A percentile compares a stretch with the other conserved stretches of the same genome.
Evolutionary conservation across 2,797 vertebrate species (phyloP).

Genomic region (Propithecus deckenii): DNA sequence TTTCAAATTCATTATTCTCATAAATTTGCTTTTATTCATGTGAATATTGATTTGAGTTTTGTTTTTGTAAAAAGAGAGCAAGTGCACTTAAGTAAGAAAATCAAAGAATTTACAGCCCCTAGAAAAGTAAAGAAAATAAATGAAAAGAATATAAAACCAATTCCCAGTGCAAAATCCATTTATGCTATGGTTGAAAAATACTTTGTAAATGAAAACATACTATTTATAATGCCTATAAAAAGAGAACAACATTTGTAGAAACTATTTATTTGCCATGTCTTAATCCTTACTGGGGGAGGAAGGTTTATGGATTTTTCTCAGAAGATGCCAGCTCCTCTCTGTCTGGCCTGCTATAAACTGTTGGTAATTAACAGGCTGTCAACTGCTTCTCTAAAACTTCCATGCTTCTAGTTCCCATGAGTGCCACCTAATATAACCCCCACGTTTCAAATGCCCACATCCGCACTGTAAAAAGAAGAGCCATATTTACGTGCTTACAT

Average conservation of each 20-base stretch:
- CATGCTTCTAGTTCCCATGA: neutral
- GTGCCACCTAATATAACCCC: neutral
- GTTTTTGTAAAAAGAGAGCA: conserved; percentile 22
- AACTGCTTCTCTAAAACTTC: neutral
- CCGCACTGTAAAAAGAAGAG: neutral
- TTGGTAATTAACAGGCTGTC: conserved; percentile 47
- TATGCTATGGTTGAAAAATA: conserved; percentile 38
- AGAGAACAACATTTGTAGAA: conserved; percentile 41
- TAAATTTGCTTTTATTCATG: conserved; percentile 54
- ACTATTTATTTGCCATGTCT: conserved; percentile 44
- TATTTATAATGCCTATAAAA: conserved; percentile 62
- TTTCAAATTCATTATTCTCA: conserved; percentile 49
- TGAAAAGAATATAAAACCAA: conserved; percentile 48
- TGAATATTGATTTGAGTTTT: conserved; percentile 52
- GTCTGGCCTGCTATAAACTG: neutral
- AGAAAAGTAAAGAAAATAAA: conserved; percentile 44
- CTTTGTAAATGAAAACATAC: conserved; percentile 53
- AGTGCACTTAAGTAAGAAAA: conserved; percentile 22
- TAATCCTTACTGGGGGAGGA: neutral
- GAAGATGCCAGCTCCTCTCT: neutral
- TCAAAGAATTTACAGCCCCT: neutral
- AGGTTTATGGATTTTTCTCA: conserved; percentile 41
- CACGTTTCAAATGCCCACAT: neutral
- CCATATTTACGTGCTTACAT: neutral
- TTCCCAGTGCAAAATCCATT: neutral